These are phyloP conservation scores for Rattus rattus DNA, from an alignment of 2,113 vertebrate species.

Conservation along the genomic window DNA sequence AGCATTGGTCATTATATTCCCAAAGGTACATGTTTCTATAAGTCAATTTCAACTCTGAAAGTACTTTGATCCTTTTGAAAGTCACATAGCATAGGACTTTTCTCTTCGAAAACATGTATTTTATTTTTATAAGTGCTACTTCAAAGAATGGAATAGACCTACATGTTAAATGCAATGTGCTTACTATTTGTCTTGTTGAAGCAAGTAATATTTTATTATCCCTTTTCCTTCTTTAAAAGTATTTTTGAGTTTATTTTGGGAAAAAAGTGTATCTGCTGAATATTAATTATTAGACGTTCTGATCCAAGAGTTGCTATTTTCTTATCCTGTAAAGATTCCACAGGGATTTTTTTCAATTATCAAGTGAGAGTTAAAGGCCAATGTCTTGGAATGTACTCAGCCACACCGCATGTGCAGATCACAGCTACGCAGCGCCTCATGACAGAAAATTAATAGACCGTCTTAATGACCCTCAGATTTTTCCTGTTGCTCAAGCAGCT, in stretches of 20 bases:
- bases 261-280: not conserved
- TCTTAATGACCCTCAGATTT: conserved; percentile 71
- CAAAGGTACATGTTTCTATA: not conserved
- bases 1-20: not conserved
- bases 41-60: not conserved
- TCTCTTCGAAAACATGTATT: not conserved
- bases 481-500: conserved; percentile 72
- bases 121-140: not conserved
- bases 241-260: conserved; percentile 14
- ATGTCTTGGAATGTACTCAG: conserved; percentile 18
- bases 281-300: not conserved
- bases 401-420: not conserved
- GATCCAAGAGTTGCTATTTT: not conserved
- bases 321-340: not conserved
- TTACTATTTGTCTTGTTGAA: not conserved
- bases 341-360: not conserved
- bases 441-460: conserved; percentile 71
- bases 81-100: not conserved
- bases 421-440: not conserved
- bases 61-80: not conserved
- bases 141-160: not conserved
- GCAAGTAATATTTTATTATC: not conserved
- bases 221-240: not conserved
- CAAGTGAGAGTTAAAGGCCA: not conserved
- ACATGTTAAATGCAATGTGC: not conserved